Evolutionary conservation across 2,113 vertebrate species (phyloP).

Genomic region (Labeo catla): DNA sequence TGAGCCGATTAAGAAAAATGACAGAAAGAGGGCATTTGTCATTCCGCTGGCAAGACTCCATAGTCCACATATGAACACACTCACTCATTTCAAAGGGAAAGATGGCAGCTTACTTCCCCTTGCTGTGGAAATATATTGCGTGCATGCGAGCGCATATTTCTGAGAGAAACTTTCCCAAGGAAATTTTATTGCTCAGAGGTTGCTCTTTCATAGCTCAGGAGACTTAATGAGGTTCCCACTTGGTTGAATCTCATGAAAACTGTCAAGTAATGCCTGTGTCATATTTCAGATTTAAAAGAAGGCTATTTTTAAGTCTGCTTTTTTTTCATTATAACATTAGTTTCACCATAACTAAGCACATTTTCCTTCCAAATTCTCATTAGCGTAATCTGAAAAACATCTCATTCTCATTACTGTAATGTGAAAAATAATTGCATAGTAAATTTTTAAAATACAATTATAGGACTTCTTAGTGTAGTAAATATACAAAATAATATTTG

Average conservation of each 20-base stretch:
- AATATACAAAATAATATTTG: conserved; percentile 2
- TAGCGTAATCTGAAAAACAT: not conserved
- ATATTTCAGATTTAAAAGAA: not conserved
- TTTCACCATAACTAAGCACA: not conserved
- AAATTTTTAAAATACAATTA: not conserved
- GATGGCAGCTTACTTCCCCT: conserved; percentile 9
- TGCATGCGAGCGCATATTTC: not conserved
- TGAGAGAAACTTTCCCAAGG: not conserved
- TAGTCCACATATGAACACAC: conserved; percentile 34
- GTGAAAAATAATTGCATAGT: not conserved
- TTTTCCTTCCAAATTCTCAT: not conserved
- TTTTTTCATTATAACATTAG: not conserved
- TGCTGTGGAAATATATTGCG: conserved; percentile 1
- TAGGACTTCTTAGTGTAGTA: not conserved
- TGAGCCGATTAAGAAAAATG: conserved; percentile 46
- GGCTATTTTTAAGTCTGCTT: not conserved
- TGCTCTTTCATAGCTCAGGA: not conserved
- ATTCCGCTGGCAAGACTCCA: conserved; percentile 27
- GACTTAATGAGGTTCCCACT: not conserved
- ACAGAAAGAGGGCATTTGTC: conserved; percentile 45
- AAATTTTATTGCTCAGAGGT: not conserved
- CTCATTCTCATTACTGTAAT: not conserved
- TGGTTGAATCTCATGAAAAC: conserved; percentile 13
- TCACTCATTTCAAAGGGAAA: conserved; percentile 37
- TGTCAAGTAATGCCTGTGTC: not conserved